These are phyloP conservation scores for Prietella phreatophila DNA, from an alignment of 2,113 vertebrate genomes.

Conservation along the genomic window DNA sequence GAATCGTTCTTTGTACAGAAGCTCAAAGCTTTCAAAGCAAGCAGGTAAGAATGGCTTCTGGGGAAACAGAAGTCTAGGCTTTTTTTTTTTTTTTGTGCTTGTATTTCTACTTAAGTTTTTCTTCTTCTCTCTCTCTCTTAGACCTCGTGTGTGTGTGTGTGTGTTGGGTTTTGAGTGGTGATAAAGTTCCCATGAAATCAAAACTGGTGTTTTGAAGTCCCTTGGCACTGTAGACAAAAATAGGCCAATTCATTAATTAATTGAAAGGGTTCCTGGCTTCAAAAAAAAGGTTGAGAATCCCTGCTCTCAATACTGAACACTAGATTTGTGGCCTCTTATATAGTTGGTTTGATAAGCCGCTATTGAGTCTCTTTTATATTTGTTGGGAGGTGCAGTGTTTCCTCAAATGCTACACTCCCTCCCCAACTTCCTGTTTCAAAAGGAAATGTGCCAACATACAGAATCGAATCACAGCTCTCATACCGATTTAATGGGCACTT, in stretches of 20 bases:
- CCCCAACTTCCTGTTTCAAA: neutral
- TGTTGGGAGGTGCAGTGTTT: neutral
- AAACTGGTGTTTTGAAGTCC: neutral
- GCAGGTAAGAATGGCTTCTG: constrained; percentile 80
- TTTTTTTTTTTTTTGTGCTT: neutral
- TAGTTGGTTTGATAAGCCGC: too few relatives aligned
- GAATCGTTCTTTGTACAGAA: constrained; percentile 99
- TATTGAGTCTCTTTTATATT: neutral
- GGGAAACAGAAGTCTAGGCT: neutral
- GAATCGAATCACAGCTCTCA: neutral
- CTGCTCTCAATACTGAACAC: too few relatives aligned
- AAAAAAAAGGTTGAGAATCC: too few relatives aligned
- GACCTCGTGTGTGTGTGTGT: neutral
- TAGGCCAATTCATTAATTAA: neutral
- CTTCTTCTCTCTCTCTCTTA: neutral
- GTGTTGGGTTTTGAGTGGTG: neutral
- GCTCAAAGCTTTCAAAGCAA: constrained; percentile 97
- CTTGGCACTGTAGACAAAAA: neutral
- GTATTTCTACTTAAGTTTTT: neutral
- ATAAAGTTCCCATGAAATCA: neutral
- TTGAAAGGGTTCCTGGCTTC: too few relatives aligned
- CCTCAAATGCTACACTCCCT: neutral
- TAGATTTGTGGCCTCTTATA: too few relatives aligned
- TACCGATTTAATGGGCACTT: neutral
- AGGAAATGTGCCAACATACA: neutral